Evolutionary conservation across 2,797 vertebrate genomes (phyloP).

Genomic region (Eutrigla gurnardus): DNA sequence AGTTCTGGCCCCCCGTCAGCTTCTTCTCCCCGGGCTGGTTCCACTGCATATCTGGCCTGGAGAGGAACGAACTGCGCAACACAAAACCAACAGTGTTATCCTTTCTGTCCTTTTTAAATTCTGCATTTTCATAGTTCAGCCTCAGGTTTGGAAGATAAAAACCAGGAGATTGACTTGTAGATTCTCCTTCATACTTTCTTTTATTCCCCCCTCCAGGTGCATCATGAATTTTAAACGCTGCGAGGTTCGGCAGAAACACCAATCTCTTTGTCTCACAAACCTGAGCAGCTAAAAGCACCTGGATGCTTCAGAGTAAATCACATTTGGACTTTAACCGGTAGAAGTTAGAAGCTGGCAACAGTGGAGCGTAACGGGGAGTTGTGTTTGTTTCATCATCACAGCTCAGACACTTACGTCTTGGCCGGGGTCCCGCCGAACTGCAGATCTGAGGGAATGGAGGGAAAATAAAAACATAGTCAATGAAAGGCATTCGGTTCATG

Average conservation of each 20-base stretch:
- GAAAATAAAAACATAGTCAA: neutral
- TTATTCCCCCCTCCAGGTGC: neutral
- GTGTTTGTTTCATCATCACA: slow-evolving; percentile 12
- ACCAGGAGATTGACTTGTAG: neutral
- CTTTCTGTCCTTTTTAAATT: neutral
- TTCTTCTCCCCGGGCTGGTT: slow-evolving; percentile 86
- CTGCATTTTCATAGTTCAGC: neutral
- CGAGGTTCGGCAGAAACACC: neutral
- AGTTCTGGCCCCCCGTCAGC: slow-evolving; percentile 86
- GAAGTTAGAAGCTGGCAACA: neutral
- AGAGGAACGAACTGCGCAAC: neutral
- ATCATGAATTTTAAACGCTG: slow-evolving; percentile 30
- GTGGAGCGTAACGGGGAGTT: neutral
- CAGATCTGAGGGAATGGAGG: slow-evolving; percentile 83
- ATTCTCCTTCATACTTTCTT: neutral
- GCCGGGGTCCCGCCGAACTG: slow-evolving; percentile 89
- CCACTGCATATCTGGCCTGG: slow-evolving; percentile 89
- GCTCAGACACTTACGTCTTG: slow-evolving; percentile 89
- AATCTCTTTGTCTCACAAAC: neutral
- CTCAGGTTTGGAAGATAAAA: neutral
- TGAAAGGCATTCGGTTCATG: too few species aligned
- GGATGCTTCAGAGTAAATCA: slow-evolving; percentile 2
- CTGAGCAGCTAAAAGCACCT: neutral
- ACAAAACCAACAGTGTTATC: neutral
- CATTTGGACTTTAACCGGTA: neutral